Evolutionary conservation across 2,797 vertebrate species (phyloP).

Genomic region (Muscicapa comitata): DNA sequence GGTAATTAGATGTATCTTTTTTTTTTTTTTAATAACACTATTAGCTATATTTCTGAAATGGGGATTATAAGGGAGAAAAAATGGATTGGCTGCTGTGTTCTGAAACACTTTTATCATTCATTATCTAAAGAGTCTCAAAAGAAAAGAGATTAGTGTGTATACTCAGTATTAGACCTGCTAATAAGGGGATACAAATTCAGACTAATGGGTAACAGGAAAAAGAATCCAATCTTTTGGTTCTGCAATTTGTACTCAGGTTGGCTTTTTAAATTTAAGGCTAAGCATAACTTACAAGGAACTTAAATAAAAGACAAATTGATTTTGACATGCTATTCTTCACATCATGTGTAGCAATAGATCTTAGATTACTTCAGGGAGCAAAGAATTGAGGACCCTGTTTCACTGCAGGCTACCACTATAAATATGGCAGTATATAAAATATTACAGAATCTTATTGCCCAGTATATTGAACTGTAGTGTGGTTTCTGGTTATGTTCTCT

Average conservation of each 20-base stretch:
- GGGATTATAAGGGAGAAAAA: not conserved
- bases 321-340: not conserved
- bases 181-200: not conserved
- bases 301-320: not conserved
- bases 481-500: not conserved
- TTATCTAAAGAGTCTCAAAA: not conserved
- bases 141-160: not conserved
- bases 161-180: not conserved
- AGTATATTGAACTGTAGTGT: not conserved
- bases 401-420: not conserved
- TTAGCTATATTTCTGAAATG: not conserved
- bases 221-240: not conserved
- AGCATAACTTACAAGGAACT: not conserved
- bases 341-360: not conserved
- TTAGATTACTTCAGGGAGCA: not conserved
- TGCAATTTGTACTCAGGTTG: not conserved
- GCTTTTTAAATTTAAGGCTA: not conserved
- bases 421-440: not conserved
- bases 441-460: not conserved
- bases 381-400: not conserved
- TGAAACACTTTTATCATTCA: not conserved
- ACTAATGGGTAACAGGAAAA: not conserved
- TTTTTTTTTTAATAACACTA: not conserved
- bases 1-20: constrained; percentile 69
- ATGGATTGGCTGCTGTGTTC: not conserved